Conservation (phyloP, 2,888 invertebrate genomes). For the Cephonodes hylas region DNA sequence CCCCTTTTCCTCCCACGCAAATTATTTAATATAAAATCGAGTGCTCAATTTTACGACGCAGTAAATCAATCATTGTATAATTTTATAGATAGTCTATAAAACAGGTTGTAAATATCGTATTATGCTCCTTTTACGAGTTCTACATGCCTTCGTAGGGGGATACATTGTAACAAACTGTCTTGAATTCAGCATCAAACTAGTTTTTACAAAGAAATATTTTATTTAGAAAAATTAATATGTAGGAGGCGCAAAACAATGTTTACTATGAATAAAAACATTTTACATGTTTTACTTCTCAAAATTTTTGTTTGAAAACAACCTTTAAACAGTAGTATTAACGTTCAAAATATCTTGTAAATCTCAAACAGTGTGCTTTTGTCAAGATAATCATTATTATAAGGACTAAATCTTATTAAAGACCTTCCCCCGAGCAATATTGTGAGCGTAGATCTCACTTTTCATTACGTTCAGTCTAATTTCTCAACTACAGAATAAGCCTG, state of each 20-base stretch:
- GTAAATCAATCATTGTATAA: constrained; percentile 5
- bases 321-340: too few relatives aligned
- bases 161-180: too few relatives aligned
- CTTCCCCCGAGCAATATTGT: not conserved
- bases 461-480: not conserved
- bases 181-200: too few relatives aligned
- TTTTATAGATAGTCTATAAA: not conserved
- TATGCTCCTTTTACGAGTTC: not conserved
- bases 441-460: not conserved
- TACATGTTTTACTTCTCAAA: too few relatives aligned
- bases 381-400: not conserved
- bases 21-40: not conserved
- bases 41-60: not conserved
- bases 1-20: not conserved
- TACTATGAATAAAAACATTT: too few relatives aligned
- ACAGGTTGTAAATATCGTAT: not conserved
- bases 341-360: too few relatives aligned
- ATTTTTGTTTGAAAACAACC: too few relatives aligned
- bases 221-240: too few relatives aligned
- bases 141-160: not conserved
- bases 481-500: not conserved
- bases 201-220: too few relatives aligned
- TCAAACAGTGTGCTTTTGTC: too few relatives aligned
- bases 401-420: not conserved
- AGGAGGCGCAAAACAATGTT: too few relatives aligned